Percentiles rank a stretch among this genome's conserved stretches.
Conservation (phyloP, 2,888 invertebrate species). For the Eucriotettix oculatus region DNA sequence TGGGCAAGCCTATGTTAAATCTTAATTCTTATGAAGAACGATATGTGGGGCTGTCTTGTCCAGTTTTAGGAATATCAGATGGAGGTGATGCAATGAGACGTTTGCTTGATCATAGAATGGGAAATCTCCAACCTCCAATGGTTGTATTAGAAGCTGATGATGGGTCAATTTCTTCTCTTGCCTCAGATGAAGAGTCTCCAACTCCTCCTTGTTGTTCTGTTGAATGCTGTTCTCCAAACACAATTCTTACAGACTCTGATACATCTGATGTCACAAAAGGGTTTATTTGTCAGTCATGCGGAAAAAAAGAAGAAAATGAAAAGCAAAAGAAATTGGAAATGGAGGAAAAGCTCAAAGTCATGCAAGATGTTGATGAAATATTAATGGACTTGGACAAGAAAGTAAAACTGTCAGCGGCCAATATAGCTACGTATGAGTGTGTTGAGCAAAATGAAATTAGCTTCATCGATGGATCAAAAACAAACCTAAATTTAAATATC, state of each 20-base stretch:
- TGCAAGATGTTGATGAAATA: conserved; percentile 8
- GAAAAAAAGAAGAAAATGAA: neutral
- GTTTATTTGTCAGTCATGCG: neutral
- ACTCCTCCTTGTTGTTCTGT: neutral
- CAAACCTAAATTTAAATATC: neutral
- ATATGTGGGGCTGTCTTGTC: neutral
- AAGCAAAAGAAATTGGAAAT: neutral
- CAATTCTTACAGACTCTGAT: conserved; percentile 4
- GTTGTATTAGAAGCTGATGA: conserved; percentile 1
- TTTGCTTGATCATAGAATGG: neutral
- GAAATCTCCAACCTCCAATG: neutral
- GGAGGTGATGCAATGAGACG: neutral
- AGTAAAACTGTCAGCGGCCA: neutral
- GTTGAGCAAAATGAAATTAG: neutral
- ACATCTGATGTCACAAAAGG: neutral
- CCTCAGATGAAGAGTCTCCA: conserved; percentile 4
- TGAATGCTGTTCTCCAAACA: conserved; percentile 7
- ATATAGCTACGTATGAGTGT: neutral
- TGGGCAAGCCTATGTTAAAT: neutral
- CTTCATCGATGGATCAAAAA: neutral
- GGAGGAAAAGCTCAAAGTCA: neutral
- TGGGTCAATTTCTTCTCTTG: conserved; percentile 3
- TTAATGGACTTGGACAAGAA: conserved; percentile 4
- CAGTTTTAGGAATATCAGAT: neutral
- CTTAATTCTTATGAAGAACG: neutral